These are phyloP conservation scores for Tetramorium bicarinatum DNA, from an alignment of 2,888 invertebrate species.

Conservation along the genomic window DNA sequence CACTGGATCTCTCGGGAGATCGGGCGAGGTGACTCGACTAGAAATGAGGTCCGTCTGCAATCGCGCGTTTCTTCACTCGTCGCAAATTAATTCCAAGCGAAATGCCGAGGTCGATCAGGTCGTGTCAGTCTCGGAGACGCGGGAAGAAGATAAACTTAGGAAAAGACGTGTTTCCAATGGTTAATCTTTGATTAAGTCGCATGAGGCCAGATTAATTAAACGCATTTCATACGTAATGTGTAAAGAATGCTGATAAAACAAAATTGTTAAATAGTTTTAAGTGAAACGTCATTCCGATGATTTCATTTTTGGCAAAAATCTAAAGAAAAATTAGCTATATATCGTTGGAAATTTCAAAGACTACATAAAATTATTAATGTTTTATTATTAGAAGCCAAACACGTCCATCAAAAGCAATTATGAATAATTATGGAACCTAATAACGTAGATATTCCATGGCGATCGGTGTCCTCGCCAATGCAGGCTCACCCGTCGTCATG, in stretches of 20 bases:
- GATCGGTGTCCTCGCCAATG: not conserved
- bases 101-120: constrained; percentile 29
- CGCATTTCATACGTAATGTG: not conserved
- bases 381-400: not conserved
- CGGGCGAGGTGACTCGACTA: constrained; percentile 27
- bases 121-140: not conserved
- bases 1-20: not conserved
- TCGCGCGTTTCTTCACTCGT: constrained; percentile 37
- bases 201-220: not conserved
- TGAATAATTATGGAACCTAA: constrained; percentile 28
- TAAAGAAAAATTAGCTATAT: not conserved
- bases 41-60: constrained; percentile 20
- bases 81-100: constrained; percentile 53
- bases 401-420: not conserved
- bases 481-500: not conserved
- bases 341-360: not conserved
- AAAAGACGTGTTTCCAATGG: not conserved
- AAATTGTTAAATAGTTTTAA: not conserved
- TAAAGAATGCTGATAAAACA: not conserved
- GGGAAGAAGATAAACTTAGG: not conserved
- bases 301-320: not conserved
- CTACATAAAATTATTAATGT: not conserved
- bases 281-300: not conserved
- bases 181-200: not conserved
- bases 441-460: constrained; percentile 15